Evolutionary conservation across 2,888 invertebrate species (phyloP).

Genomic region (Ligdia adustata): DNA sequence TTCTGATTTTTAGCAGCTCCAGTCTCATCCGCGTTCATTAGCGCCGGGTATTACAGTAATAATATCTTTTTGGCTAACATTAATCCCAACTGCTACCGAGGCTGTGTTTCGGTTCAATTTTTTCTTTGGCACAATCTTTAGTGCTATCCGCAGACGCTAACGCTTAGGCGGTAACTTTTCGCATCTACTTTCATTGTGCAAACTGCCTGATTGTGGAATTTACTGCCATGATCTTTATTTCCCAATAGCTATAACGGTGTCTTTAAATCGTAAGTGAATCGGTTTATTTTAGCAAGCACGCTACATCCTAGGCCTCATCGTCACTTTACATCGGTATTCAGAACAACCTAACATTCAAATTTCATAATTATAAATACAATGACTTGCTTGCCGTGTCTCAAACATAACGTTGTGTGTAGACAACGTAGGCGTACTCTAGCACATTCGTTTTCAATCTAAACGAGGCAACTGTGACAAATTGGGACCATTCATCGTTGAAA

Average conservation of each 20-base stretch:
- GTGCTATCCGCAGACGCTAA: not conserved
- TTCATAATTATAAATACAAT: too few species aligned
- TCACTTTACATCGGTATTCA: too few species aligned
- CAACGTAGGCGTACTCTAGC: slow-evolving; percentile 12
- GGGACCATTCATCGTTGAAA: slow-evolving; percentile 51
- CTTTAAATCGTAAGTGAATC: too few species aligned
- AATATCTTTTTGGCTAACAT: slow-evolving; percentile 25
- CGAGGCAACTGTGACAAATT: slow-evolving; percentile 47
- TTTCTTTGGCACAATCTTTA: slow-evolving; percentile 23
- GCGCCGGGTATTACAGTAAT: slow-evolving; percentile 23
- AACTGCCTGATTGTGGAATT: too few species aligned
- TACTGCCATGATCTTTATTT: too few species aligned
- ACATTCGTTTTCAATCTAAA: slow-evolving; percentile 35
- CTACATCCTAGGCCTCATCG: too few species aligned
- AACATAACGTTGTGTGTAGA: slow-evolving; percentile 12
- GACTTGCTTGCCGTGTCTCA: too few species aligned
- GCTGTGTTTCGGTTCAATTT: slow-evolving; percentile 21
- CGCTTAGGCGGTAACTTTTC: too few species aligned
- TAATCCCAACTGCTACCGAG: slow-evolving; percentile 24
- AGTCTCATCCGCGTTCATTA: slow-evolving; percentile 28
- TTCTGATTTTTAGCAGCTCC: slow-evolving; percentile 16
- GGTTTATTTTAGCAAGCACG: too few species aligned
- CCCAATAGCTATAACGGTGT: too few species aligned
- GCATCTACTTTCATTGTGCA: too few species aligned
- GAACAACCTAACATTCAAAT: too few species aligned